Evolutionary conservation across 2,113 vertebrate genomes (phyloP), one percentile per base, ranked within the genome.

Genomic region (Rattus rattus): DNA sequence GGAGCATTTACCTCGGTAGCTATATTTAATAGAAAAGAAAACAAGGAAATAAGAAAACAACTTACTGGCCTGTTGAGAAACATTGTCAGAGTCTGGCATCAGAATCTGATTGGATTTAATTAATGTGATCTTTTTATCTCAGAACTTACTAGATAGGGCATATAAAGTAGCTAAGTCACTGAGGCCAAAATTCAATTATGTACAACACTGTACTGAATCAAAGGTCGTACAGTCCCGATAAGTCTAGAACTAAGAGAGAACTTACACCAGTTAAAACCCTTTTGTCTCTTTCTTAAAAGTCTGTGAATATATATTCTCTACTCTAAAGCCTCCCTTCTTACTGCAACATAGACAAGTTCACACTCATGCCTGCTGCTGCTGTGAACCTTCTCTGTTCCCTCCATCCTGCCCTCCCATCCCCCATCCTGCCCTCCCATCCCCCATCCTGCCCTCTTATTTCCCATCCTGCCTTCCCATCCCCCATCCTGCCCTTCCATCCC

Each of bases 41-140:
- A 73, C 36, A 90, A 72, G 39, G 36, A 30, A 76, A 5, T 11
- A 56, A 94, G 91, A 70, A 80, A 73, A 17, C 19, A 67, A 49
- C 13, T 69, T 30, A 26, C 0, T 61, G 56, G n/a, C 7, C 59
- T 36, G 3, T 76, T 85, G 52, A 91, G 69, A 89, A 94, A 47
- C 28, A 70, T 20, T 56, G 39, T 56, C 28, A 85, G 59, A 80
- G 76, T 81, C 84, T 49, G 12, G 61, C 28, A 26, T 43, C 80
- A 87, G 69, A 87, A 85, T 63, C n/a, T 75, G 83, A 97, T 24
- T 26, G 4, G 11, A 79, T 33, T 81, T 94, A 79, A 91, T 79
- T 79, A 88, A 33, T 2, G 4, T 76, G 94, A 97, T 83, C 86
- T 76, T 67, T 91, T 85, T 88, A 91, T 95, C 90, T 94, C 84